A percentile compares a stretch with the other conserved stretches of the same genome.
These are phyloP conservation scores for Centrocercus urophasianus DNA, from an alignment of 2,113 vertebrate genomes.

Conservation along the genomic window DNA sequence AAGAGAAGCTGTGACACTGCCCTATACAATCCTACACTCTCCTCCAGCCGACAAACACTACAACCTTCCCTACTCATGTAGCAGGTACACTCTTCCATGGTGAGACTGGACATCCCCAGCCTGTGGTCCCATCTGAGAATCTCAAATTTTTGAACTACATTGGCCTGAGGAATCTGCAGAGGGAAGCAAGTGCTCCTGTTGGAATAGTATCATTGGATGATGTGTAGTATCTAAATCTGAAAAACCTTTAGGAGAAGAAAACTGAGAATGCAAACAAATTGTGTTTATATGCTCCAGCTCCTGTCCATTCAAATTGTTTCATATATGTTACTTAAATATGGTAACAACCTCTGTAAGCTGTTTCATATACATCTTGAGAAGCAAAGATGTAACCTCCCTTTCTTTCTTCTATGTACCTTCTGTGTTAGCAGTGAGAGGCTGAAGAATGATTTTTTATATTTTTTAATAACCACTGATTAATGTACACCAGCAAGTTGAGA, in stretches of 20 bases:
- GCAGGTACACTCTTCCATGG: background rate
- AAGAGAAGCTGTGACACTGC: background rate
- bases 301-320: background rate
- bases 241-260: background rate
- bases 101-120: background rate
- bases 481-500: background rate
- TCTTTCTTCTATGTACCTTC: background rate
- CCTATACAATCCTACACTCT: rapidly evolving
- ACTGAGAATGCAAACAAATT: background rate
- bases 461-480: background rate
- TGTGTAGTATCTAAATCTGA: background rate
- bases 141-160: background rate
- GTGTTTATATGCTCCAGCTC: background rate
- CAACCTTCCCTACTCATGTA: background rate
- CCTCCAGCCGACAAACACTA: rapidly evolving
- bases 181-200: background rate
- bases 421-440: background rate
- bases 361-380: background rate
- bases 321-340: background rate
- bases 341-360: background rate
- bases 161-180: background rate
- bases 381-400: background rate
- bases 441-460: background rate
- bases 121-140: rapidly evolving
- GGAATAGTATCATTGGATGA: background rate